Conservation (phyloP, 2,888 invertebrate species). For the Epiblema foenella region DNA sequence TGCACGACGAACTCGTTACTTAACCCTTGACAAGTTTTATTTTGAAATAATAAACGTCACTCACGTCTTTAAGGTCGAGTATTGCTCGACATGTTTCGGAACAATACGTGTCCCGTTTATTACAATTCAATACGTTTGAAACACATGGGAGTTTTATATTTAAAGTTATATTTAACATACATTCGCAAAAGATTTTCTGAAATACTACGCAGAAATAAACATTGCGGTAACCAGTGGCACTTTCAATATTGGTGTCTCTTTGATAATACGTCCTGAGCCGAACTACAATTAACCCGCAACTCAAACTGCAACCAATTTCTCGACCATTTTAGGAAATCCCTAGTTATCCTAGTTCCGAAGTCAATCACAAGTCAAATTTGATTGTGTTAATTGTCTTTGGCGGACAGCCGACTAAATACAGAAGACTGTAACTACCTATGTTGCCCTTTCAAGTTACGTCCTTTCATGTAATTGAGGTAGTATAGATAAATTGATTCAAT, state of each 20-base stretch:
- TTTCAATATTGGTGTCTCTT: background rate
- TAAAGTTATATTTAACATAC: too few relatives aligned
- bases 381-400: constrained; percentile 32
- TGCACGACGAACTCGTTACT: too few relatives aligned
- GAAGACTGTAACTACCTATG: background rate
- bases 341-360: constrained; percentile 24
- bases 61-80: too few relatives aligned
- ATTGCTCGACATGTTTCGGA: too few relatives aligned
- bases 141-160: too few relatives aligned
- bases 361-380: constrained; percentile 36
- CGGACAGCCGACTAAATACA: background rate
- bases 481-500: constrained; percentile 25
- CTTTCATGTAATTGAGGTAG: background rate
- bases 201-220: too few relatives aligned
- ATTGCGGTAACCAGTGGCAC: too few relatives aligned
- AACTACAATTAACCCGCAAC: constrained; percentile 7
- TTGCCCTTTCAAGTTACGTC: background rate
- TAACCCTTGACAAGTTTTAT: too few relatives aligned
- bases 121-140: too few relatives aligned
- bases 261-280: background rate
- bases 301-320: constrained; percentile 17
- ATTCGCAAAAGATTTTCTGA: too few relatives aligned
- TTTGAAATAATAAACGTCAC: too few relatives aligned
- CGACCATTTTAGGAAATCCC: constrained; percentile 13
- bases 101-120: too few relatives aligned